Conservation (phyloP, 2,888 invertebrate species). For the Hipparchia sbordonii region DNA sequence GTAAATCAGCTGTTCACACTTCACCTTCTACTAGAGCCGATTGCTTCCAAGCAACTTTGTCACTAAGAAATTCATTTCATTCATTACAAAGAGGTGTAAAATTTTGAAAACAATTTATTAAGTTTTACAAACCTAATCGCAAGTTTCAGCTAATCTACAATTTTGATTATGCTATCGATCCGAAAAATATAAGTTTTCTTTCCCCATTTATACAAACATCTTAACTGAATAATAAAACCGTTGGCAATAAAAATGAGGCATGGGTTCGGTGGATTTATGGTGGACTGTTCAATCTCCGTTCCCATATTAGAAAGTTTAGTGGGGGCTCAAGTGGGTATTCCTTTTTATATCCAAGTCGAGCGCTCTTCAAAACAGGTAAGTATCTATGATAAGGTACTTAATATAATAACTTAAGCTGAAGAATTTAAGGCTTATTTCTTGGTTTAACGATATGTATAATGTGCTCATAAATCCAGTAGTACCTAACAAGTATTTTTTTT, state of each 20-base stretch:
- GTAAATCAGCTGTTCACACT: too few species aligned
- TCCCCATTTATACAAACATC: conserved; percentile 27
- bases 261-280: conserved; percentile 34
- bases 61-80: too few species aligned
- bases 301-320: conserved; percentile 37
- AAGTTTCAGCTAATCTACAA: not conserved
- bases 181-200: conserved; percentile 8
- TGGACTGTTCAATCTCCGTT: conserved; percentile 37
- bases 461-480: too few species aligned
- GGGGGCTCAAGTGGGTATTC: conserved; percentile 32
- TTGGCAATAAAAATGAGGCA: conserved; percentile 35
- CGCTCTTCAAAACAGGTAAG: conserved; percentile 21
- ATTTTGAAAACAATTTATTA: too few species aligned
- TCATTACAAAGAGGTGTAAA: too few species aligned
- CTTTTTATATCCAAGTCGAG: conserved; percentile 32
- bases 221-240: conserved; percentile 37
- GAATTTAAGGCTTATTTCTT: not conserved
- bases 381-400: not conserved
- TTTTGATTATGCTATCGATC: conserved; percentile 3
- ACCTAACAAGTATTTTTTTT: too few species aligned
- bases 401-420: not conserved
- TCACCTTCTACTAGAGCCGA: too few species aligned
- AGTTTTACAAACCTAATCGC: not conserved
- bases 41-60: too few species aligned
- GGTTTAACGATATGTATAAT: too few species aligned